Percentiles rank a stretch among this genome's conserved stretches.
Conservation (phyloP, 2,113 vertebrate species). For the Psophia crepitans region DNA sequence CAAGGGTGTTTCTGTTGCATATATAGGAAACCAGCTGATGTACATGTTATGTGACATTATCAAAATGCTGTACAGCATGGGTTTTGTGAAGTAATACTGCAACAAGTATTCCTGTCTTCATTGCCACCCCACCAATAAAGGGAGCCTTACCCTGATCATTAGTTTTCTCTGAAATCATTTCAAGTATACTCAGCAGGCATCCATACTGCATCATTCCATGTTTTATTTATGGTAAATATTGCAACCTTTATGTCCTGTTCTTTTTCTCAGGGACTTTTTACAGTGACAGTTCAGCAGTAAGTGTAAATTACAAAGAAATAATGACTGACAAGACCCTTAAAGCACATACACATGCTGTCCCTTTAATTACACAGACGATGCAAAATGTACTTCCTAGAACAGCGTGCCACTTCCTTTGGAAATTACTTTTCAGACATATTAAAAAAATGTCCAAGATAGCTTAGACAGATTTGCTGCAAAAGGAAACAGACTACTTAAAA, state of each 20-base stretch:
- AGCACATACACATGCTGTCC: background rate
- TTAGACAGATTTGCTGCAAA: background rate
- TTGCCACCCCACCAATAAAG: background rate
- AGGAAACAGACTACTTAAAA: background rate
- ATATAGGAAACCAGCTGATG: background rate
- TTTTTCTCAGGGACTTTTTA: background rate
- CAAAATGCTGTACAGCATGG: background rate
- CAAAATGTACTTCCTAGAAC: background rate
- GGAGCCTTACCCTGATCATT: background rate
- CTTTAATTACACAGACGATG: background rate
- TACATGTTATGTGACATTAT: background rate
- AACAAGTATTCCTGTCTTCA: background rate
- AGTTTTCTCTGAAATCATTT: background rate
- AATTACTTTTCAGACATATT: background rate
- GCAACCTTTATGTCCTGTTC: background rate
- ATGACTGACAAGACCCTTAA: background rate
- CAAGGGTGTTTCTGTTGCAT: background rate
- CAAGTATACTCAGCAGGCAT: background rate
- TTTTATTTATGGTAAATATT: conserved; percentile 35
- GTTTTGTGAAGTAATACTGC: background rate
- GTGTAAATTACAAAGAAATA: background rate
- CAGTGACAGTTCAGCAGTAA: background rate
- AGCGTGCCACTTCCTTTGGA: background rate
- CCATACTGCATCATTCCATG: background rate
- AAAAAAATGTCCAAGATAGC: background rate